Conservation (phyloP, 1,140 invertebrate species). For the Octopus sinensis region DNA sequence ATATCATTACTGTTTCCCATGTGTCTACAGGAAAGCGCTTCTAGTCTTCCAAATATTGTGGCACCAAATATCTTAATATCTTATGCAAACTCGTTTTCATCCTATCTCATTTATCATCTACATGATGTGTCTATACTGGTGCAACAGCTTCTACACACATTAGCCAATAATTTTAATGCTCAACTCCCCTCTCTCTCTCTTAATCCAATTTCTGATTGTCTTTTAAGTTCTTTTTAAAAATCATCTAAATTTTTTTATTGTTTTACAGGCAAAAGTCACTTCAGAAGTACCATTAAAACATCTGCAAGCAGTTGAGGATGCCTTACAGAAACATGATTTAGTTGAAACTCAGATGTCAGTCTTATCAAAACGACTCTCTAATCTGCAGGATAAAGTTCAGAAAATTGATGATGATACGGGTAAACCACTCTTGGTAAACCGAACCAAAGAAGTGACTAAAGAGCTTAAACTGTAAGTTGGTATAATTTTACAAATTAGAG, state of each 20-base stretch:
- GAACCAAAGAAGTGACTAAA: neutral
- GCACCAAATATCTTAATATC: too few species aligned
- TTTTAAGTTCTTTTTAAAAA: too few species aligned
- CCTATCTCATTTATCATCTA: too few species aligned
- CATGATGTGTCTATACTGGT: too few species aligned
- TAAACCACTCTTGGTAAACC: neutral
- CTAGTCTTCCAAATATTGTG: too few species aligned
- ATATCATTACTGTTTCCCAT: too few species aligned
- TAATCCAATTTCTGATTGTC: too few species aligned
- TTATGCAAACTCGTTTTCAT: too few species aligned
- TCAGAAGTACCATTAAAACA: slow-evolving; percentile 63
- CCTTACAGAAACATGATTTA: slow-evolving; percentile 87
- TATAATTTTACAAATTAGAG: neutral
- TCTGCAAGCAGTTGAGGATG: slow-evolving; percentile 86
- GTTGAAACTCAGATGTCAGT: slow-evolving; percentile 75
- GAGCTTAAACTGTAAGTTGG: neutral
- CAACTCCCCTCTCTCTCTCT: too few species aligned
- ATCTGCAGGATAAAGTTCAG: slow-evolving; percentile 9
- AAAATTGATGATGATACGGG: neutral
- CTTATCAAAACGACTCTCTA: slow-evolving; percentile 62
- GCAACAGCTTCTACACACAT: too few species aligned
- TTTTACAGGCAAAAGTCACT: neutral
- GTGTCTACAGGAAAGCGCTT: too few species aligned
- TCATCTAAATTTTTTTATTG: neutral
- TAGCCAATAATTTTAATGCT: too few species aligned